Evolutionary conservation across 1,140 invertebrate genomes (phyloP).

Genomic region (Drosophila kurseongensis): DNA sequence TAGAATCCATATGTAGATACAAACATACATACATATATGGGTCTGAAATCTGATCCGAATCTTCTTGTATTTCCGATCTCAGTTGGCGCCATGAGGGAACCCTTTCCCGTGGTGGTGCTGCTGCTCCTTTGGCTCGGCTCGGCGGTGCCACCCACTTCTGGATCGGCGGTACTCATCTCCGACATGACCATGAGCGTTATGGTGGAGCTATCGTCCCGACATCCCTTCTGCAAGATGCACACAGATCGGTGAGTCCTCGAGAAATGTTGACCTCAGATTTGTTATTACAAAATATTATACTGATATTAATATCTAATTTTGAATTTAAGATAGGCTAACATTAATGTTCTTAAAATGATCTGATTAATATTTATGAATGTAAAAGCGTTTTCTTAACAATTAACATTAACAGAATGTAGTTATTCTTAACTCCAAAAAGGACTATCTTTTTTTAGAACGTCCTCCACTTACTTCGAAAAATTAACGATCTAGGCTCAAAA

Average conservation of each 20-base stretch:
- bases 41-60: background rate
- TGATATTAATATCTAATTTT: too few species aligned
- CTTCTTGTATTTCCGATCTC: background rate
- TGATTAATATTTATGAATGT: too few species aligned
- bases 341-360: too few species aligned
- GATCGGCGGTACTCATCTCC: constrained; percentile 86
- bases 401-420: too few species aligned
- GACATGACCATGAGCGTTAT: constrained; percentile 88
- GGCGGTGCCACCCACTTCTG: constrained; percentile 31
- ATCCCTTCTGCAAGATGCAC: constrained; percentile 87
- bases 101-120: constrained; percentile 46
- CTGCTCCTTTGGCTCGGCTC: constrained; percentile 48
- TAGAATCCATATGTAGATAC: background rate
- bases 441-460: too few species aligned
- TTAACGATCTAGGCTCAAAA: too few species aligned
- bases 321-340: too few species aligned
- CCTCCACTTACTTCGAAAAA: too few species aligned
- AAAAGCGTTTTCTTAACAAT: too few species aligned
- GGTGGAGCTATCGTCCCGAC: constrained; percentile 87
- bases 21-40: background rate
- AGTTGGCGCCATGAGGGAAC: constrained; percentile 47
- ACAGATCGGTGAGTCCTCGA: constrained; percentile 85
- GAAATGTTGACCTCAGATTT: too few species aligned
- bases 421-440: too few species aligned
- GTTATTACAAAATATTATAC: too few species aligned